Base-by-base conservation (phyloP, 2,113 vertebrate species). In the Coptodon bakossiorum region DNA sequence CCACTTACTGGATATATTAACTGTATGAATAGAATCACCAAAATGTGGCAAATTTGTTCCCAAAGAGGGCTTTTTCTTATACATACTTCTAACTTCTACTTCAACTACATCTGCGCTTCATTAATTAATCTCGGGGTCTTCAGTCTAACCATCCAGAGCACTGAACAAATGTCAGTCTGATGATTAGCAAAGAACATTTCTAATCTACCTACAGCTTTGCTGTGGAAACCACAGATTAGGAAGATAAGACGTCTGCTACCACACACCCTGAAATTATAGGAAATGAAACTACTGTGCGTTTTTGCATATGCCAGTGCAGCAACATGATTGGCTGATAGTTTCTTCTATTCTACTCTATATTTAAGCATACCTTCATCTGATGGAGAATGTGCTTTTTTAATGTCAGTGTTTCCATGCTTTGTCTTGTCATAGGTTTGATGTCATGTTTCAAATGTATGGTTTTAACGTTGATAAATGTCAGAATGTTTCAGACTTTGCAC, bases 11-110 rank as follows among this genome's bases (percentile, higher is more conserved):
- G 68, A 17, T 43, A 45, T 5, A 45, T 45, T 45, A 71, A 71
- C 66, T 43, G 36, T 0, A 40, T n/a, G 17, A 66, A 36, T 0
- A 66, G 6, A 66, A n/a, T 36, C 61, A 66, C 31, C 31, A 1
- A 36, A 66, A 36, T 36, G 17, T 66, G 59, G 0, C 59, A 11
- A 11, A 66, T 66, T n/a, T 0, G 0, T 66, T 31, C 61, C 36
- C 31, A 66, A 12, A 36, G 17, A 36, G 59, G 1, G 0, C 2
- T 12, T 63, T 63, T 36, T n/a, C 31, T 63, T 0, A 61, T 6
- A 31, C 59, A n/a, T 36, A 12, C 31, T 63, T 0, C 0, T n/a
- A 2, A 66, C 17, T 2, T n/a, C 36, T 12, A 66, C 61, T 0
- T 66, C 61, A 12, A n/a, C 31, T 66, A 66, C 61, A 66, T 36